phyloP scores from a whole-genome alignment of 2,888 invertebrate species.

The Acanthosepion pharaonis region DNA sequence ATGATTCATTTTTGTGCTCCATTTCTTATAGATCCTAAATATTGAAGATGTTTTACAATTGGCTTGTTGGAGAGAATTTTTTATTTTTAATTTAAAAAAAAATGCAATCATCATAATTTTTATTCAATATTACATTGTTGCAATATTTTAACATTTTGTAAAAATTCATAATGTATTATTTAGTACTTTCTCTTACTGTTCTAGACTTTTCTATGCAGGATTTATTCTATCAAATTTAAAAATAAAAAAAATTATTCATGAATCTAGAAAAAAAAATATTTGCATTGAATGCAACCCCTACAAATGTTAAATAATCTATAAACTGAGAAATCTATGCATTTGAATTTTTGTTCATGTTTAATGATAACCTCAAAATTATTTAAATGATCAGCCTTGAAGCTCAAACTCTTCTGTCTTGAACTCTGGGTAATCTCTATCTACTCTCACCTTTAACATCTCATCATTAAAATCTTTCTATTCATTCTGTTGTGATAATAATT shows the following conservation, averaged over 20 bases:
- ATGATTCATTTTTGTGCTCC: not conserved
- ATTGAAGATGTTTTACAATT: not conserved
- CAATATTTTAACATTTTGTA: not conserved
- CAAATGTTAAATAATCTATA: not conserved
- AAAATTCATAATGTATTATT: conserved; percentile 4
- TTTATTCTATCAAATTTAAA: not conserved
- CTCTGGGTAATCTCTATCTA: not conserved
- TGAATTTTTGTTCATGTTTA: not conserved
- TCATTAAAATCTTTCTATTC: not conserved
- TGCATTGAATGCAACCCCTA: not conserved
- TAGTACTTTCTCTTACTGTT: not conserved
- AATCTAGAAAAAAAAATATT: not conserved
- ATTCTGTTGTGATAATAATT: not conserved
- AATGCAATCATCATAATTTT: not conserved
- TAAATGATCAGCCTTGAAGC: not conserved
- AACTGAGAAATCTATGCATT: not conserved
- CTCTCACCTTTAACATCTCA: not conserved
- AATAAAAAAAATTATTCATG: not conserved
- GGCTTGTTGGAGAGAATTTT: not conserved
- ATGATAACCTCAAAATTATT: not conserved
- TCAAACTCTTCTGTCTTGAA: not conserved
- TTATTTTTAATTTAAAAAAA: not conserved
- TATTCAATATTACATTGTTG: not conserved
- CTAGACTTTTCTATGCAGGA: not conserved
- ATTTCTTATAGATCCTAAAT: not conserved